Conservation (phyloP, 2,888 invertebrate species). For the Rhagonycha fulva region DNA sequence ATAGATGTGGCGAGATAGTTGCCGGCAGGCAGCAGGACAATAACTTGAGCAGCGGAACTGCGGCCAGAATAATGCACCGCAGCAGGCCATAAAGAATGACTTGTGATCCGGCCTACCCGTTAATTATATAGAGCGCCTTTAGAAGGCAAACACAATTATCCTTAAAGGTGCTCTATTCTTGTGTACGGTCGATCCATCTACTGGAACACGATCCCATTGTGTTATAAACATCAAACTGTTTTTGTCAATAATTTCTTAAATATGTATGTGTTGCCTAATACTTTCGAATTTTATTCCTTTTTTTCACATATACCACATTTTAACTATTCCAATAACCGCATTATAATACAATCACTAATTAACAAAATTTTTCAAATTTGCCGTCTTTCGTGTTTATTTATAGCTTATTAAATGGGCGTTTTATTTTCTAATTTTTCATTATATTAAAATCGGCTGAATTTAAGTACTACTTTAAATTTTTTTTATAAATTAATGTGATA, state of each 20-base stretch:
- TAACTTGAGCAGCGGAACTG: conserved; percentile 35
- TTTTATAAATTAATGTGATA: conserved; percentile 4
- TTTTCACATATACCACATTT: neutral
- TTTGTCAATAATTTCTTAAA: conserved; percentile 26
- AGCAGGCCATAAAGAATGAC: conserved; percentile 40
- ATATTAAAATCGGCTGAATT: conserved; percentile 35
- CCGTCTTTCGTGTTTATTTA: conserved; percentile 14
- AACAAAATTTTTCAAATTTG: conserved; percentile 1
- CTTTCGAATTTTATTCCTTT: too few relatives aligned
- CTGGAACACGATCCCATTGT: conserved; percentile 25
- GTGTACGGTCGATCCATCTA: conserved; percentile 21
- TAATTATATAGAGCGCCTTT: conserved; percentile 46
- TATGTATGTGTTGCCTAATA: conserved; percentile 1
- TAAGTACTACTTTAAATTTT: conserved; percentile 12
- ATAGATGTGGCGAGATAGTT: conserved; percentile 9
- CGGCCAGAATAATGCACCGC: conserved; percentile 39
- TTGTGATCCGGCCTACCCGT: conserved; percentile 40
- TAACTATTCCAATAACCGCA: too few relatives aligned
- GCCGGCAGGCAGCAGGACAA: conserved; percentile 27
- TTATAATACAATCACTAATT: neutral
- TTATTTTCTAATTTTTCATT: conserved; percentile 33
- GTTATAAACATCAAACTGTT: conserved; percentile 25
- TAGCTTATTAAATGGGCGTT: conserved; percentile 18
- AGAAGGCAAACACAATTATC: conserved; percentile 46
- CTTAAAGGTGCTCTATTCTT: conserved; percentile 28